phyloP scores from a whole-genome alignment of 1,140 invertebrate species.

The Drosophila micromelanica region DNA sequence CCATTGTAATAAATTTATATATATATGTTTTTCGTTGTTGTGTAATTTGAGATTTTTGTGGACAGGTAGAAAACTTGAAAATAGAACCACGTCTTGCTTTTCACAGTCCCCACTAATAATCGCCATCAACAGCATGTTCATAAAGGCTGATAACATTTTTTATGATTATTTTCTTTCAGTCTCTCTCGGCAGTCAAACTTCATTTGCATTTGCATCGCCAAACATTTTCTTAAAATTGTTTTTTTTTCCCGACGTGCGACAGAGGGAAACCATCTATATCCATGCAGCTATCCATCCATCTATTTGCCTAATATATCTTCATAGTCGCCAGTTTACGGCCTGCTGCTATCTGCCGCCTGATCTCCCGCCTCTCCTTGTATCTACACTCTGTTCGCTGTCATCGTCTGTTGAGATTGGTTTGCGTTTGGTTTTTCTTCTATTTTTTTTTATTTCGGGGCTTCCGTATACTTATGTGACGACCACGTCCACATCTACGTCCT shows the following conservation, averaged over 20 bases:
- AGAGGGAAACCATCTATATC: slow-evolving; percentile 26
- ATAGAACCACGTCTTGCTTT: slow-evolving; percentile 8
- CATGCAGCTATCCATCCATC: slow-evolving; percentile 57
- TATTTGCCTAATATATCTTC: slow-evolving; percentile 83
- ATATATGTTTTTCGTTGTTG: slow-evolving; percentile 31
- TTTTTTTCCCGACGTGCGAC: slow-evolving; percentile 44
- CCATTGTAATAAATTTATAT: slow-evolving; percentile 73
- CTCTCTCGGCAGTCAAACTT: slow-evolving; percentile 65
- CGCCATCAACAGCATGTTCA: slow-evolving; percentile 56
- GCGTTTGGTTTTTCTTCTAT: slow-evolving; percentile 16
- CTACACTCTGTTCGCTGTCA: slow-evolving; percentile 54
- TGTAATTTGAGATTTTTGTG: slow-evolving; percentile 63
- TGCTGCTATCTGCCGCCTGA: slow-evolving; percentile 49
- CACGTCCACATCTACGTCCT: slow-evolving; percentile 13
- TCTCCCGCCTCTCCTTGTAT: slow-evolving; percentile 23
- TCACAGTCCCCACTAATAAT: slow-evolving; percentile 54
- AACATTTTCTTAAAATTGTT: slow-evolving; percentile 73
- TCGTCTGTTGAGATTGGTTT: slow-evolving; percentile 76
- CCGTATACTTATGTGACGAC: slow-evolving; percentile 74
- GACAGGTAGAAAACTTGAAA: slow-evolving; percentile 21
- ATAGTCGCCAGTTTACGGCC: slow-evolving; percentile 80
- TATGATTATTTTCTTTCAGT: slow-evolving; percentile 65
- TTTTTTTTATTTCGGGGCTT: slow-evolving; percentile 55
- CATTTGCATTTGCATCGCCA: slow-evolving; percentile 73
- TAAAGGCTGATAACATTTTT: slow-evolving; percentile 67